Evolutionary conservation across 2,797 vertebrate species (phyloP).

Genomic region (Neosalanx taihuensis): DNA sequence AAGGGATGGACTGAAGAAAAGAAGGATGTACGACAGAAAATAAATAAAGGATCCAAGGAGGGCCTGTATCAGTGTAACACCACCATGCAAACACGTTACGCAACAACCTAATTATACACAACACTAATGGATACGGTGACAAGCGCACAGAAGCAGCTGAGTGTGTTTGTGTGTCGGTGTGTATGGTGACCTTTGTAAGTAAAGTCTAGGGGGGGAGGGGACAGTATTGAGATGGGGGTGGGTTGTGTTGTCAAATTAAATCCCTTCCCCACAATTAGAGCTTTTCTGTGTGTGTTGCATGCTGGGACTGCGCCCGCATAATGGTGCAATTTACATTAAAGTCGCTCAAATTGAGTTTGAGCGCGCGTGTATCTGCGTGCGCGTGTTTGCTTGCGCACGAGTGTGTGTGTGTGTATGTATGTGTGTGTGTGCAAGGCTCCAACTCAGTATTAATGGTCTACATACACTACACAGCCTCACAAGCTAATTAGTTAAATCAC

Average conservation of each 20-base stretch:
- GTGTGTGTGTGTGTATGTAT: slow-evolving; percentile 22
- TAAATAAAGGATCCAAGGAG: no score
- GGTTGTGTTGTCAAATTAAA: not conserved
- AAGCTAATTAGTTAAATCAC: slow-evolving; percentile 98
- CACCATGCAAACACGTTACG: no score
- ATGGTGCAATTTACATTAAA: slow-evolving; percentile 86
- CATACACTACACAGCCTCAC: slow-evolving; percentile 83
- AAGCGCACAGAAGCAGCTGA: not conserved
- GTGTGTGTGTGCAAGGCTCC: slow-evolving; percentile 75
- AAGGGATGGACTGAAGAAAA: no score
- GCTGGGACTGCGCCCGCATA: slow-evolving; percentile 72
- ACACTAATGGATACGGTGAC: not conserved
- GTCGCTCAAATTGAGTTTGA: slow-evolving; percentile 70
- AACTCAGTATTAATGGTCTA: slow-evolving; percentile 90
- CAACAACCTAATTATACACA: not conserved
- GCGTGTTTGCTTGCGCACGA: slow-evolving; percentile 24
- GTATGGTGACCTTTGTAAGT: slow-evolving; percentile 69
- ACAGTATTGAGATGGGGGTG: no score
- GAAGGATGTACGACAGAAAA: no score
- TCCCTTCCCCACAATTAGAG: slow-evolving; percentile 7
- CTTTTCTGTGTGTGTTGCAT: slow-evolving; percentile 56
- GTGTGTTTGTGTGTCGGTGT: slow-evolving; percentile 22
- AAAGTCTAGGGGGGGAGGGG: slow-evolving; percentile 47
- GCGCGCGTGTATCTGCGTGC: slow-evolving; percentile 14
- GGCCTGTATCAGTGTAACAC: no score